Evolutionary conservation across 2,888 invertebrate species (phyloP).

Genomic region (Beris morrisii): DNA sequence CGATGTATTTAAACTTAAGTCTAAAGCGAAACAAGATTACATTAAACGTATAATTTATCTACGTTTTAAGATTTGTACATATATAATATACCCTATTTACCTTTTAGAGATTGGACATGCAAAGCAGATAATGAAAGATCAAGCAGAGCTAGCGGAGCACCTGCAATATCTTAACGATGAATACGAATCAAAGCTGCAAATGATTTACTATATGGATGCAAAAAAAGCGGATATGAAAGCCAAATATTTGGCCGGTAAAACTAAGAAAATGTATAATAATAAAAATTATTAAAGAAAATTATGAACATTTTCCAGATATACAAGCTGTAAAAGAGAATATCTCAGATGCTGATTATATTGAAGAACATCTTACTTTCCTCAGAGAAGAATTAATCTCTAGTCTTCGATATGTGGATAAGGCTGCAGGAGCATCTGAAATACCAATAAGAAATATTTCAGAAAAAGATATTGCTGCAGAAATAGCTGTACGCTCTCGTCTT

Average conservation of each 20-base stretch:
- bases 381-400: background rate
- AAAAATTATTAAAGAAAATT: background rate
- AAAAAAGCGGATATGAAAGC: background rate
- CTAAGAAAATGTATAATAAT: background rate
- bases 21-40: slow-evolving; percentile 8
- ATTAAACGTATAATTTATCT: background rate
- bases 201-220: slow-evolving; percentile 13
- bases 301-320: background rate
- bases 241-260: background rate
- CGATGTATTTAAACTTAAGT: background rate
- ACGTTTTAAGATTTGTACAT: background rate
- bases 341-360: background rate
- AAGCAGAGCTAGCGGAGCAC: background rate
- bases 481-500: background rate
- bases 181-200: slow-evolving; percentile 12
- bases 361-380: background rate
- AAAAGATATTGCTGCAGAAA: background rate
- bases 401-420: background rate
- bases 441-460: background rate
- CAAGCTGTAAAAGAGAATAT: background rate
- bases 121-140: background rate
- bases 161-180: slow-evolving; percentile 2
- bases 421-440: background rate
- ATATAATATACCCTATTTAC: no score
- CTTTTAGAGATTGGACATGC: slow-evolving; percentile 5